A percentile compares a stretch with the other conserved stretches of the same genome.
phyloP scores from a whole-genome alignment of 1,140 invertebrate species.

The Leptoteleia sp. region DNA sequence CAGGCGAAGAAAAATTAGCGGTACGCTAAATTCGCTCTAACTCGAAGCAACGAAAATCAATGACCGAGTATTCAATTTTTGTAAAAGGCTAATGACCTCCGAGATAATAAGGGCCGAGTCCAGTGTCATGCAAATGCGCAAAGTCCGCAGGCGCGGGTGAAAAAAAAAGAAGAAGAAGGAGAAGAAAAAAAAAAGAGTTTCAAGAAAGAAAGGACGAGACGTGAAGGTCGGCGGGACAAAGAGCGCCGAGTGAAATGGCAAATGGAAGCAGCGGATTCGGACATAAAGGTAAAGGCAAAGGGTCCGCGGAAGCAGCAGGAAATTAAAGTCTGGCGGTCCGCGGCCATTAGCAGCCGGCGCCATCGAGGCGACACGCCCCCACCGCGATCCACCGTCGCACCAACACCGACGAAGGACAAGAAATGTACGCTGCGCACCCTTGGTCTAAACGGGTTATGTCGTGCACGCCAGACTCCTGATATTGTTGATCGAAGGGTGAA shows the following conservation, averaged over 20 bases:
- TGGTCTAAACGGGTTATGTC: slow-evolving; percentile 63
- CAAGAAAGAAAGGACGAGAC: slow-evolving; percentile 35
- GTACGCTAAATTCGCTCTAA: too few species aligned
- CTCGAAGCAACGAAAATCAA: too few species aligned
- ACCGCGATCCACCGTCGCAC: slow-evolving; percentile 76
- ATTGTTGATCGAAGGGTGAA: slow-evolving; percentile 62
- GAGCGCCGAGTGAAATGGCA: slow-evolving; percentile 48
- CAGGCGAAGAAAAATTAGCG: too few species aligned
- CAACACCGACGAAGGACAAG: slow-evolving; percentile 75
- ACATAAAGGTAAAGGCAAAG: slow-evolving; percentile 78
- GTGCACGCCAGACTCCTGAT: slow-evolving; percentile 41
- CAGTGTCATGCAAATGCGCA: slow-evolving; percentile 76
- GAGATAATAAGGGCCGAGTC: slow-evolving; percentile 70
- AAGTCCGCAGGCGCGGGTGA: slow-evolving; percentile 7
- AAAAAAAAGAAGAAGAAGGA: too few species aligned
- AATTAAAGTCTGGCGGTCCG: slow-evolving; percentile 82
- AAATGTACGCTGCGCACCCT: slow-evolving; percentile 68
- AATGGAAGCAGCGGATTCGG: slow-evolving; percentile 73
- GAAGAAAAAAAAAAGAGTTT: too few species aligned
- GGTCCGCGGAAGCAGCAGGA: slow-evolving; percentile 81
- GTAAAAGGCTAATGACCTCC: slow-evolving; percentile 1
- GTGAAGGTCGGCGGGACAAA: slow-evolving; percentile 51
- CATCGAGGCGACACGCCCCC: slow-evolving; percentile 82
- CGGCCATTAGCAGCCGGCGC: slow-evolving; percentile 82
- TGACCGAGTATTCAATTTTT: background rate